A percentile compares a stretch with the other conserved stretches of the same genome.
Evolutionary conservation across 2,113 vertebrate genomes (phyloP).

Genomic region (Rhinogobius similis): DNA sequence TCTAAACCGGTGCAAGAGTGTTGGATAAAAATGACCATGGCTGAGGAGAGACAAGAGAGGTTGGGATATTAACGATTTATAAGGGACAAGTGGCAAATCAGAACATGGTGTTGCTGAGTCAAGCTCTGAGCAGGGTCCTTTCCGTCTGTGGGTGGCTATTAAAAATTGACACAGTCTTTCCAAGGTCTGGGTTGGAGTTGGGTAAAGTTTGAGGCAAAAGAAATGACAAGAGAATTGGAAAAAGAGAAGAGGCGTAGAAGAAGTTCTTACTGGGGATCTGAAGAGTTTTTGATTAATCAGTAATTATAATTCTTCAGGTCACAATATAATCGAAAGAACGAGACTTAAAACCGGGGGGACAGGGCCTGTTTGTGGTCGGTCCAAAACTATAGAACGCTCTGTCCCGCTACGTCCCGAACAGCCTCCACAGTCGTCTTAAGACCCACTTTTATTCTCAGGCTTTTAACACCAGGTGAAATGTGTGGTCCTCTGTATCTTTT

Average conservation of each 20-base stretch:
- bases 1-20: neutral
- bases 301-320: neutral
- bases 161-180: constrained; percentile 49
- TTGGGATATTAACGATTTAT: constrained; percentile 38
- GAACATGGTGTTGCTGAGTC: constrained; percentile 47
- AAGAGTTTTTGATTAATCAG: too few relatives aligned
- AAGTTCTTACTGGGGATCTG: neutral
- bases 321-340: neutral
- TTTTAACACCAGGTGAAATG: too few relatives aligned
- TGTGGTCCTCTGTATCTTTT: too few relatives aligned
- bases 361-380: too few relatives aligned
- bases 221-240: constrained; percentile 2
- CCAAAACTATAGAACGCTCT: too few relatives aligned
- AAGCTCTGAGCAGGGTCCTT: constrained; percentile 39
- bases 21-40: constrained; percentile 14
- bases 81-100: constrained; percentile 39
- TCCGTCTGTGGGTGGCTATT: constrained; percentile 43
- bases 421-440: too few relatives aligned
- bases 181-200: constrained; percentile 30
- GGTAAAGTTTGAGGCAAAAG: constrained; percentile 8
- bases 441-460: too few relatives aligned
- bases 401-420: too few relatives aligned
- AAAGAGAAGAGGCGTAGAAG: constrained; percentile 12
- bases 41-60: constrained; percentile 8
- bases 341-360: too few relatives aligned